Conservation (phyloP, 1,140 invertebrate species). For the Atta colombica region DNA sequence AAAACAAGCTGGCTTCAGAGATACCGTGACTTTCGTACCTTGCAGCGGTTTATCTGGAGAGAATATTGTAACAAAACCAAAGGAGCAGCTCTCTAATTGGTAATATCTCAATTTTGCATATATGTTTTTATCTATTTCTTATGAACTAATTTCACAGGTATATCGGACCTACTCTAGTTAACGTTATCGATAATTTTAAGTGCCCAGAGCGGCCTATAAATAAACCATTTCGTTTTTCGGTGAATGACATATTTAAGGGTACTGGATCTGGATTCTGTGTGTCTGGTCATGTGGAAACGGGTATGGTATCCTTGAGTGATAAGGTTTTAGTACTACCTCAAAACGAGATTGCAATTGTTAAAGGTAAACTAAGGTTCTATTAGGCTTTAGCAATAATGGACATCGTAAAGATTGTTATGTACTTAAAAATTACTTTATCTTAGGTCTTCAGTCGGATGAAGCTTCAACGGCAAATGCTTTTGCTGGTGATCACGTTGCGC, state of each 20-base stretch:
- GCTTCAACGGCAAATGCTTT: constrained; percentile 91
- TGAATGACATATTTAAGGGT: constrained; percentile 98
- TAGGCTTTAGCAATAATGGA: not conserved
- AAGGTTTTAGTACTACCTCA: constrained; percentile 95
- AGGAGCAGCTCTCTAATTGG: constrained; percentile 88
- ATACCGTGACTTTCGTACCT: constrained; percentile 95
- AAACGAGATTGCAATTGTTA: constrained; percentile 92
- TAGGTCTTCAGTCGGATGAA: constrained; percentile 92
- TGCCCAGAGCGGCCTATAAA: constrained; percentile 94
- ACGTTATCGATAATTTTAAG: constrained; percentile 91
- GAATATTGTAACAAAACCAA: constrained; percentile 93
- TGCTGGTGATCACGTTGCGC: constrained; percentile 96
- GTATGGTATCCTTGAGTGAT: constrained; percentile 94
- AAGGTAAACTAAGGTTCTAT: constrained; percentile 85
- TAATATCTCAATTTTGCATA: constrained; percentile 61
- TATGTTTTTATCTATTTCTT: constrained; percentile 12
- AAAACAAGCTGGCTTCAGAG: constrained; percentile 97
- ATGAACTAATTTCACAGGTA: constrained; percentile 78
- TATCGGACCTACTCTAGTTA: constrained; percentile 82
- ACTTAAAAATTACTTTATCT: constrained; percentile 30
- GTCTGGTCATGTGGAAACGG: constrained; percentile 96
- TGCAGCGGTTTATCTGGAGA: constrained; percentile 98
- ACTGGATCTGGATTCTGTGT: constrained; percentile 95
- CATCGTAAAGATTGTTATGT: not conserved
- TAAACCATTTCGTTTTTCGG: constrained; percentile 96